phyloP scores from a whole-genome alignment of 2,797 vertebrate genomes.

The Melanotaenia trifasciata region DNA sequence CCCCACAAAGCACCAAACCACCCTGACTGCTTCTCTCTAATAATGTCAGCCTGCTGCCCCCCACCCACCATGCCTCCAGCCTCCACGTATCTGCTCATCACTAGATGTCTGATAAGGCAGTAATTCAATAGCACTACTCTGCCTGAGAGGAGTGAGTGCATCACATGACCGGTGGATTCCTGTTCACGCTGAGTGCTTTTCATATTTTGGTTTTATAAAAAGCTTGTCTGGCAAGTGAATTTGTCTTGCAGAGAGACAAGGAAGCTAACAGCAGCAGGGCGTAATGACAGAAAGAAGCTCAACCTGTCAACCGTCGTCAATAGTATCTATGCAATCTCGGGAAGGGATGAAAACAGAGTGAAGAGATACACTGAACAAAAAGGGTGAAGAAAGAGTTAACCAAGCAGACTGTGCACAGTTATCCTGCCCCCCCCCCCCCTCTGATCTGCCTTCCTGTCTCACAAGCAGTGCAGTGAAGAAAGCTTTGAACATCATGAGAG shows the following conservation, averaged over 20 bases:
- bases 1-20: constrained; percentile 17
- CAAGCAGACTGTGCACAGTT: constrained; percentile 64
- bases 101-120: constrained; percentile 62
- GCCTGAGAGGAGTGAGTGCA: constrained; percentile 47
- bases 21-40: constrained; percentile 38
- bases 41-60: constrained; percentile 55
- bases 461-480: constrained; percentile 64
- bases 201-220: constrained; percentile 45
- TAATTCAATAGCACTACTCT: constrained; percentile 56
- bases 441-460: constrained; percentile 80
- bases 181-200: constrained; percentile 51
- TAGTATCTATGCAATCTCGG: constrained; percentile 62
- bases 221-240: constrained; percentile 25
- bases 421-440: constrained; percentile 3
- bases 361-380: constrained; percentile 37
- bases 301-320: constrained; percentile 72
- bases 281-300: constrained; percentile 6
- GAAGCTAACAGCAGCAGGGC: constrained; percentile 13
- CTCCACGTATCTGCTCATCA: constrained; percentile 64
- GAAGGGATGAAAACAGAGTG: constrained; percentile 54
- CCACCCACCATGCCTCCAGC: constrained; percentile 22
- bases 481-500: constrained; percentile 77
- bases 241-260: constrained; percentile 26
- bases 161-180: constrained; percentile 66
- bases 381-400: constrained; percentile 76